Conservation (phyloP, 2,888 invertebrate species). For the Clostera curtula region DNA sequence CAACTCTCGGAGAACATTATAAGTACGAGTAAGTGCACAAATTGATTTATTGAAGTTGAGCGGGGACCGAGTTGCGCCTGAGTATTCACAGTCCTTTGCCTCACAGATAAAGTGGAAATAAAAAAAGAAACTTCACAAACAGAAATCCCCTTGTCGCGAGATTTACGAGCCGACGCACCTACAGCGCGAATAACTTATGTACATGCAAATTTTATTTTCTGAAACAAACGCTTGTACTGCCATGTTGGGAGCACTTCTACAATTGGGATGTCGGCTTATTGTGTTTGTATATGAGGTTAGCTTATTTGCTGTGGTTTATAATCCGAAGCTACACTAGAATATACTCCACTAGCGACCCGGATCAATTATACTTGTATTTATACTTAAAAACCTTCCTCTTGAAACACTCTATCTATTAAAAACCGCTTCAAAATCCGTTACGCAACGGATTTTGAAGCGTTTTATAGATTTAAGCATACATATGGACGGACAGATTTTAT, state of each 20-base stretch:
- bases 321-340: too few relatives aligned
- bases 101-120: conserved; percentile 70
- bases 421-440: too few relatives aligned
- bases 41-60: conserved; percentile 75
- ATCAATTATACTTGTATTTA: too few relatives aligned
- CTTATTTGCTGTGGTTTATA: too few relatives aligned
- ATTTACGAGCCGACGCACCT: conserved; percentile 71
- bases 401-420: too few relatives aligned
- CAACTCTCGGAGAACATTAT: conserved; percentile 48
- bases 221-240: conserved; percentile 36
- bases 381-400: too few relatives aligned
- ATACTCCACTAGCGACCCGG: too few relatives aligned
- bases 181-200: conserved; percentile 59
- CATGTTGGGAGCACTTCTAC: conserved; percentile 12
- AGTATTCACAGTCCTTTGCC: conserved; percentile 66
- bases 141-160: conserved; percentile 71
- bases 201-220: conserved; percentile 66
- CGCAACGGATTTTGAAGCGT: too few relatives aligned
- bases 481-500: too few relatives aligned
- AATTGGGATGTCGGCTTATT: too few relatives aligned
- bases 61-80: conserved; percentile 64
- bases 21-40: conserved; percentile 70
- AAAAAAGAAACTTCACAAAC: conserved; percentile 73
- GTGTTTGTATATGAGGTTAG: too few relatives aligned
- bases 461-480: too few relatives aligned